Percentiles rank a stretch among this genome's conserved stretches.
Evolutionary conservation across 2,888 invertebrate species (phyloP).

Genomic region (Dorcus parallelipipedus): DNA sequence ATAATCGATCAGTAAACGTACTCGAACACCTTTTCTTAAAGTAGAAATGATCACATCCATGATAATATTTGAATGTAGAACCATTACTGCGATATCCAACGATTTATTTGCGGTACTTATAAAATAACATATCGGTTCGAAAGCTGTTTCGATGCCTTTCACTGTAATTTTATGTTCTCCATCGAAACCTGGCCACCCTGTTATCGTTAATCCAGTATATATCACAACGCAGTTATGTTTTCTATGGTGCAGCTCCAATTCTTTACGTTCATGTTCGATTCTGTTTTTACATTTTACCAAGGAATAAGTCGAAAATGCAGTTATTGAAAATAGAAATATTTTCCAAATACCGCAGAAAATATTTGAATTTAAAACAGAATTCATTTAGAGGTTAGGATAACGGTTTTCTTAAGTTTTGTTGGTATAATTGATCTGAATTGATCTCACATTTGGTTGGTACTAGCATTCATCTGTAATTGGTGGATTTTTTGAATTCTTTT

Average conservation of each 20-base stretch:
- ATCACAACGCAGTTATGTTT: slow-evolving; percentile 40
- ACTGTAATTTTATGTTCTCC: slow-evolving; percentile 3
- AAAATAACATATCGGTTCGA: slow-evolving; percentile 38
- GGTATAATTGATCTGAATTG: too few relatives aligned
- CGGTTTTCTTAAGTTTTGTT: too few relatives aligned
- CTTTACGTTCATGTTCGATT: slow-evolving; percentile 19
- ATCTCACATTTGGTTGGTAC: too few relatives aligned
- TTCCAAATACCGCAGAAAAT: too few relatives aligned
- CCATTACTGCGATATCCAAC: slow-evolving; percentile 38
- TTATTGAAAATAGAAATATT: too few relatives aligned
- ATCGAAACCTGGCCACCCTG: slow-evolving; percentile 33
- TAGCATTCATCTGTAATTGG: too few relatives aligned
- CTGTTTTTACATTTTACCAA: too few relatives aligned
- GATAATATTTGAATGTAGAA: slow-evolving; percentile 29
- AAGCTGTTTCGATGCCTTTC: slow-evolving; percentile 25
- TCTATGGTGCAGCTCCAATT: slow-evolving; percentile 28
- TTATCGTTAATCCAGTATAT: slow-evolving; percentile 27
- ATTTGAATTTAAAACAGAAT: too few relatives aligned
- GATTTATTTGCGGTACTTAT: slow-evolving; percentile 33
- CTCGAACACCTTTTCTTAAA: slow-evolving; percentile 32
- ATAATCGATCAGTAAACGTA: slow-evolving; percentile 38
- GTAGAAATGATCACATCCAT: slow-evolving; percentile 31
- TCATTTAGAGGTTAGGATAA: too few relatives aligned
- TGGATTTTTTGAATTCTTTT: too few relatives aligned
- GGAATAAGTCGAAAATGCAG: too few relatives aligned